These are phyloP conservation scores for Paradoxurus hermaphroditus DNA, from an alignment of 2,113 vertebrate species.

Conservation along the genomic window DNA sequence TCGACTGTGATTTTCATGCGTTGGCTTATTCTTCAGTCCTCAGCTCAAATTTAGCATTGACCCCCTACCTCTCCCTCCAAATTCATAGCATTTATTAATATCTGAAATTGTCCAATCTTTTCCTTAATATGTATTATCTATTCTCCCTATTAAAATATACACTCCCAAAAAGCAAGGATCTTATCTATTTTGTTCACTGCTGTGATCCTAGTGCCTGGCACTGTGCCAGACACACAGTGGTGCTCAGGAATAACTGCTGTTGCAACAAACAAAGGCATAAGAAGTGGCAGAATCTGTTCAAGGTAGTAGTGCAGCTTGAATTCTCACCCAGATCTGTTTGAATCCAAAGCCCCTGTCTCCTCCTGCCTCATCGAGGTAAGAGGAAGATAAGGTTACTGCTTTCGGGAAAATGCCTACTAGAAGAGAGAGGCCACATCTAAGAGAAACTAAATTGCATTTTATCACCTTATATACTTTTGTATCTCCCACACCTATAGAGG, in stretches of 20 bases:
- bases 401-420: background rate
- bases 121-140: background rate
- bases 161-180: background rate
- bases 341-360: background rate
- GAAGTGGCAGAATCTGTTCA: background rate
- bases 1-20: background rate
- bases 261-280: background rate
- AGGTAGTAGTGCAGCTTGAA: background rate
- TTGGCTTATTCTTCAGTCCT: background rate
- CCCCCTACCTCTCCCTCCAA: background rate
- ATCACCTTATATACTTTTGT: background rate
- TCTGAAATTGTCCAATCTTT: background rate
- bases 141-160: conserved; percentile 16
- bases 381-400: background rate
- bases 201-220: background rate
- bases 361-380: background rate
- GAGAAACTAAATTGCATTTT: background rate
- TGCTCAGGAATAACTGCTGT: background rate
- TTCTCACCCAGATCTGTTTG: background rate
- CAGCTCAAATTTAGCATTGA: background rate
- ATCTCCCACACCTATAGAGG: background rate
- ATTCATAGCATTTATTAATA: background rate
- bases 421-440: background rate
- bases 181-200: conserved; percentile 15
- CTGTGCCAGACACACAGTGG: background rate